Percentiles rank a stretch among this genome's conserved stretches.
Conservation (phyloP, 1,140 invertebrate genomes). For the Bombus waltoni region DNA sequence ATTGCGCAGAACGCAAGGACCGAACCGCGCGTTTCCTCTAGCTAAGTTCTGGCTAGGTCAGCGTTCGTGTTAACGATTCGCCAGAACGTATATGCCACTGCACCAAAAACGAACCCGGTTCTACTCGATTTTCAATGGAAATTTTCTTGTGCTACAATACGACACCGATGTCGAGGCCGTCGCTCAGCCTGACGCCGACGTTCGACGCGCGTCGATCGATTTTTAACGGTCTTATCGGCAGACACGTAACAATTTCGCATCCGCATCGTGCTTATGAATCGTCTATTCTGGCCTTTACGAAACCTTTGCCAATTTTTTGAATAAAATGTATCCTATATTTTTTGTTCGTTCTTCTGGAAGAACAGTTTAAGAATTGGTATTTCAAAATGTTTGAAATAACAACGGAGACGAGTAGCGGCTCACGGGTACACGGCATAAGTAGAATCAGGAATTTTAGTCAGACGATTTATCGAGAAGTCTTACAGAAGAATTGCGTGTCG, state of each 20-base stretch:
- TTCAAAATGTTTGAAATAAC: neutral
- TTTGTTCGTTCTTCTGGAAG: neutral
- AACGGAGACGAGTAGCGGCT: neutral
- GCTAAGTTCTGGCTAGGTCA: neutral
- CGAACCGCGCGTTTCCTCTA: neutral
- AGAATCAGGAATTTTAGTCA: neutral
- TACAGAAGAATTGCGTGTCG: neutral
- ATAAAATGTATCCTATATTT: neutral
- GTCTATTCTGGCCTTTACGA: too few species aligned
- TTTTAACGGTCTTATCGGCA: constrained; percentile 55
- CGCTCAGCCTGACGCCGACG: constrained; percentile 30
- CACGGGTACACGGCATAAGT: neutral
- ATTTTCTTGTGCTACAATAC: constrained; percentile 50
- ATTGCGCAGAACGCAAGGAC: constrained; percentile 28
- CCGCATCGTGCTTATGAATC: neutral
- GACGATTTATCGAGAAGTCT: neutral
- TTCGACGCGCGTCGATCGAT: constrained; percentile 64
- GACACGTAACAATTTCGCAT: constrained; percentile 38
- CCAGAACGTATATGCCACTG: neutral
- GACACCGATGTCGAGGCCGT: constrained; percentile 26
- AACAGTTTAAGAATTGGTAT: neutral
- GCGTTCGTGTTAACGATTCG: constrained; percentile 8
- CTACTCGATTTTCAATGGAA: constrained; percentile 57
- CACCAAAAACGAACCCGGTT: constrained; percentile 21
- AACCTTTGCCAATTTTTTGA: neutral